Evolutionary conservation across 2,888 invertebrate genomes (phyloP), one percentile per base, ranked within the genome.

Genomic region (Euphydryas editha): DNA sequence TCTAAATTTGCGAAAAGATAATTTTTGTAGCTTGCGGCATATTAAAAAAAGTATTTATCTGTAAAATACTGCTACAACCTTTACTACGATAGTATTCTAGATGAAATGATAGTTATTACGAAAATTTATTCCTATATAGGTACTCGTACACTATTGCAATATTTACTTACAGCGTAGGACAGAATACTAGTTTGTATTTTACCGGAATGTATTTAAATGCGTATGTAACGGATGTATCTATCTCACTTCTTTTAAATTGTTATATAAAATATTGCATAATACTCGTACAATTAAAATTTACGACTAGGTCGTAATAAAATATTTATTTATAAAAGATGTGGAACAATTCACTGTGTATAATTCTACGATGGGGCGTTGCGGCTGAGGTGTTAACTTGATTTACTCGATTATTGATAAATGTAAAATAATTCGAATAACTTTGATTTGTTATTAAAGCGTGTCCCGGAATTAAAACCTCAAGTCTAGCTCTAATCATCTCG

Each of bases 1-100:
- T 88, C 89, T 88, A 88, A 87, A 87, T 86, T 79, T 81, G 70
- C 76, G 74, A 76, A 81, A 84, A 84, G 85, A 88, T 88, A 86
- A 85, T 71, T 71, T 71, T 65, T 70, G 68, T 75, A 68, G 49
- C 75, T 75, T 70, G 71, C 10, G 68, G 65, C 68, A 24, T 47
- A 57, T 59, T 65, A 56, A 62, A 58, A 57, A 54, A 61, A 46
- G 15, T 36, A 56, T 24, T 58, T 55, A 67, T 39, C 37, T 44
- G 17, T 62, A 70, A 70, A 49, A 55, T 63, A 66, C 61, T 20
- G 15, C 17, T 36, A 57, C 20, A 62, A 46, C 51, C 61, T 61
- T 61, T 17, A 36, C 11, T 54, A 15, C 47, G 7, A 20, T 20
- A 13, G 10, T 39, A 44, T 44, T 44, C n/a, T 44, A 15, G 42